These are phyloP conservation scores for Nesoenas mayeri DNA, from an alignment of 2,113 vertebrate species.

Conservation along the genomic window DNA sequence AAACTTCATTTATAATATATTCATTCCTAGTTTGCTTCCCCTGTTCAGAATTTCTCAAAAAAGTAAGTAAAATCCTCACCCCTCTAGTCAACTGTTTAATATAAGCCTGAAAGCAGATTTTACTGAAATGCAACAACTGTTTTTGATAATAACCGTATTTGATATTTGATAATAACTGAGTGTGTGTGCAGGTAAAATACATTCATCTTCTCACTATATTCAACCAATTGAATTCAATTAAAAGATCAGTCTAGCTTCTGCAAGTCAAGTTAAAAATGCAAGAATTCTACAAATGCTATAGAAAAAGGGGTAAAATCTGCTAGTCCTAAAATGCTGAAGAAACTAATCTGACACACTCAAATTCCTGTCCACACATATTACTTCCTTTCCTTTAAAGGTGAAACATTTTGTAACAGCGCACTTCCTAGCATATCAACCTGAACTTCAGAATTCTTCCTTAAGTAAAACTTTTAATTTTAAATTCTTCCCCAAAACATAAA, in stretches of 20 bases:
- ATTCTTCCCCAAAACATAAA: not conserved
- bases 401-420: not conserved
- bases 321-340: not conserved
- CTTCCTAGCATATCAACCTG: rapidly evolving
- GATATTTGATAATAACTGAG: not conserved
- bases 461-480: not conserved
- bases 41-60: not conserved
- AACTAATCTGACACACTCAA: not conserved
- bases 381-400: not conserved
- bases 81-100: not conserved
- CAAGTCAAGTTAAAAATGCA: not conserved
- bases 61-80: not conserved
- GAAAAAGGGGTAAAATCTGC: not conserved
- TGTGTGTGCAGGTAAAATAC: not conserved
- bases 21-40: not conserved
- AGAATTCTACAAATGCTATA: not conserved
- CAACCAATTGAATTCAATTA: not conserved
- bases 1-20: not conserved
- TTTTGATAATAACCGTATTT: not conserved
- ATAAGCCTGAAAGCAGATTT: not conserved
- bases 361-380: not conserved
- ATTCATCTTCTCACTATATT: not conserved
- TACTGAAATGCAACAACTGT: not conserved
- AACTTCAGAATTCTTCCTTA: not conserved
- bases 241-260: not conserved